Evolutionary conservation across 2,888 invertebrate genomes (phyloP), one percentile per base, ranked within the genome.

Genomic region (Bombylius major): DNA sequence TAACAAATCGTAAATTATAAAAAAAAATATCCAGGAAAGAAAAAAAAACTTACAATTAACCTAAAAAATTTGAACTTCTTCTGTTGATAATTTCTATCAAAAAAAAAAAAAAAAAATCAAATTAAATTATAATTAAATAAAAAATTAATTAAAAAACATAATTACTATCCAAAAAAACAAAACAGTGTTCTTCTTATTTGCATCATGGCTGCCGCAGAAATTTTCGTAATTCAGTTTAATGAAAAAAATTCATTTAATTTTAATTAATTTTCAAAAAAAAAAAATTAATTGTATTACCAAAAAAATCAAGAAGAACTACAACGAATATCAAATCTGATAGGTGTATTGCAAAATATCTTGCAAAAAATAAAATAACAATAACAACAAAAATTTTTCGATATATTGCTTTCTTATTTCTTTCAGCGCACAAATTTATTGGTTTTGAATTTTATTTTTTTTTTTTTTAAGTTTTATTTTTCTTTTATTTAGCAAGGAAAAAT

Each of bases 151-250:
- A 23, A 23, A 23, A 23, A 23, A 23, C 23, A 23, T 23, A 23
- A 23, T 23, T 23, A 23, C 23, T 23, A 23, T 23, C 23, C 23
- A 23, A 23, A 23, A 23, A 23, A 23, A 23, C 1, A 23, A 23
- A 23, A 23, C 23, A 23, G 23, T 23, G 23, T 23, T 23, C 23
- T 23, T 23, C 23, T 23, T 23, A 23, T 23, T 23, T 23, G 23
- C 23, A 23, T 23, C 23, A 60, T 61, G 61, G 62, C 61, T 61
- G 62, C 62, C 61, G 62, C 62, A 61, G 62, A 61, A 60, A 58
- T 57, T 42, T 50, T 34, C 12, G 12, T 9, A 48, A 33, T 48
- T 11, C 34, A 48, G 12, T 33, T 39, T 9, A 9, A 39, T 9
- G 7, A 2, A 9, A 39, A 39, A 39, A 39, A 9, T 9, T 39